Evolutionary conservation across 2,113 vertebrate genomes (phyloP), one percentile per base, ranked within the genome.

Genomic region (Callaeas wilsoni): DNA sequence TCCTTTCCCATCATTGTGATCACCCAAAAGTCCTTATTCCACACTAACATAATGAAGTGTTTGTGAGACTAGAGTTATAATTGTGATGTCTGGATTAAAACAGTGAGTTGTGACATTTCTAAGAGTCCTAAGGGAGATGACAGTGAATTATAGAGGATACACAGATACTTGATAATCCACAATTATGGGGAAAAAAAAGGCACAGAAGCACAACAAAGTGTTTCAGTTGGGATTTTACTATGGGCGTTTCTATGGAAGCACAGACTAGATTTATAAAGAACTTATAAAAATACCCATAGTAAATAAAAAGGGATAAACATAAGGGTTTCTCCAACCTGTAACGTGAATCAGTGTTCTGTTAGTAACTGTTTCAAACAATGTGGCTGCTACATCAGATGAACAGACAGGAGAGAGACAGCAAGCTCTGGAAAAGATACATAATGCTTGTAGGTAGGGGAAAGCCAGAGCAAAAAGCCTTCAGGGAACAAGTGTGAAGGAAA

Each of bases 1-100:
- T 96, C 92, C 80, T 95, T 92, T 95, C 88, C 93, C 86, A 90
- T 64, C 84, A 84, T 56, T 93, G 77, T 82, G 86, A 92, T 89
- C 49, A 69, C 30, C 19, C 52, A 27, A 33, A 93, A 96, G 53
- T 33, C 60, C 80, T 95, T 87, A 74, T 57, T 87, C 44, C 70
- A 75, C 65, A 42, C 23, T 16, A 86, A 81, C 8, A 67, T 92
- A 84, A 89, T 76, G 37, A 95, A 90, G 71, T 60, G 35, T 71
- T 90, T 60, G 60, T 87, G 86, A 83, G 73, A 75, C 41, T 74
- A 37, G 16, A 81, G 37, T 69, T 93, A 17, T 37, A 92, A 94
- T 68, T 86, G 85, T 8, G 8, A 79, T 71, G 80, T 89, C 83
- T 57, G 60, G 68, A 73, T 89, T 67, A 64, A 92, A 92, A 89